Percentiles rank a stretch among this genome's conserved stretches.
phyloP scores from a whole-genome alignment of 2,113 vertebrate genomes.

The Capricornis sumatraensis region DNA sequence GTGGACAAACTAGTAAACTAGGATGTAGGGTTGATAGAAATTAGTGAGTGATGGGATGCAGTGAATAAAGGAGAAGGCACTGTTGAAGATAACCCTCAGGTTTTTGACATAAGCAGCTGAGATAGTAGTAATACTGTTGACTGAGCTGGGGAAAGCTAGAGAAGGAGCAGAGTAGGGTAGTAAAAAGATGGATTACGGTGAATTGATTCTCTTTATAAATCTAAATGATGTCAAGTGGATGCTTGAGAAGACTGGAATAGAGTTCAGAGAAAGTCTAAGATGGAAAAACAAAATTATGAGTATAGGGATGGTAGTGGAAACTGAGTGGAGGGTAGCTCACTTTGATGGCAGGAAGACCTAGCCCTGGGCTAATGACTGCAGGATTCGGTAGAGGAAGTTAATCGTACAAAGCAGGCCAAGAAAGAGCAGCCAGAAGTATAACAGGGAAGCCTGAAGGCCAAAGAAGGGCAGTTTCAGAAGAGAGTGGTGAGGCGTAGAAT shows the following conservation, averaged over 20 bases:
- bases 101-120: not conserved
- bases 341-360: not conserved
- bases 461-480: not conserved
- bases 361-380: not conserved
- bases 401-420: not conserved
- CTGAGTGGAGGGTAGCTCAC: not conserved
- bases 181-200: not conserved
- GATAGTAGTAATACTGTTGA: not conserved
- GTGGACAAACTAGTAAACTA: not conserved
- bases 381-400: not conserved
- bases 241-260: not conserved
- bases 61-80: not conserved
- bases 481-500: not conserved
- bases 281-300: not conserved
- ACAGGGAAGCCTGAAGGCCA: not conserved
- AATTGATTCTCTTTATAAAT: not conserved
- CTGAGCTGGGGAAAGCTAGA: not conserved
- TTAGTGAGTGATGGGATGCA: not conserved
- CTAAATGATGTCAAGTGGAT: not conserved
- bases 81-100: not conserved
- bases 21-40: not conserved
- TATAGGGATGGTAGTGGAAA: not conserved
- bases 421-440: not conserved
- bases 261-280: not conserved
- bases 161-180: not conserved